Base-by-base conservation (phyloP, 2,113 vertebrate genomes). In the Himantopus leucocephalus region DNA sequence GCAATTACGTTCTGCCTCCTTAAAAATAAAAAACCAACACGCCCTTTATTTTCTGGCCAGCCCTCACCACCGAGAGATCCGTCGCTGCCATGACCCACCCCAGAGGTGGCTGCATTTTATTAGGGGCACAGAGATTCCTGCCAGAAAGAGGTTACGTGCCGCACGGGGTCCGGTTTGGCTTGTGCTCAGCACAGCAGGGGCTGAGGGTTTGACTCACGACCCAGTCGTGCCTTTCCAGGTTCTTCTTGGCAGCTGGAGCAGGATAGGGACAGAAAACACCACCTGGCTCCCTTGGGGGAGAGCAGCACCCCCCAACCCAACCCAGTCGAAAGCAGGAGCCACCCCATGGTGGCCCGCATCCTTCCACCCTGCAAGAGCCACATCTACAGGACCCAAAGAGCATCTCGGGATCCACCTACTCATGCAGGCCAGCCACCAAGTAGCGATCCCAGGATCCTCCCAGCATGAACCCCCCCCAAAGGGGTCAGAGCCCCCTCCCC, bases 321-420 rank as follows among this genome's bases (percentile, higher is more conserved):
- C 12, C 30, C 48, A 23, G 2, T 45, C 1, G 3, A 79, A 64
- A 79, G 70, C 35, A 72, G 32, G 21, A 66, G 37, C 29, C 48
- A n/a, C 23, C 29, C 24, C 35, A 41, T 16, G 13, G 4, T 0
- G 0, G 34, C 34, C 35, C 16, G 6, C 27, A 18, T 62, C 53
- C 53, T 64, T 59, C 21, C 52, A 66, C 23, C 32, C 24, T 1
- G 5, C 27, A 80, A 53, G 9, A 72, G 45, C 43, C 22, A 8
- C 1, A 1, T 53, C 63, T 58, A 48, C n/a, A 37, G 34, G 56
- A 81, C 11, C 9, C 74, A 63, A 45, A 70, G 19, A 75, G 56
- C 32, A 77, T n/a, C 41, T 1, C 8, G 35, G 63, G 47, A 78
- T 34, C 14, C n/a, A 47, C 12, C n/a, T 35, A 22, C 37, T 60